A percentile compares a stretch with the other conserved stretches of the same genome.
Conservation (phyloP, 2,888 invertebrate species). For the Hirtodrosophila trivittata region DNA sequence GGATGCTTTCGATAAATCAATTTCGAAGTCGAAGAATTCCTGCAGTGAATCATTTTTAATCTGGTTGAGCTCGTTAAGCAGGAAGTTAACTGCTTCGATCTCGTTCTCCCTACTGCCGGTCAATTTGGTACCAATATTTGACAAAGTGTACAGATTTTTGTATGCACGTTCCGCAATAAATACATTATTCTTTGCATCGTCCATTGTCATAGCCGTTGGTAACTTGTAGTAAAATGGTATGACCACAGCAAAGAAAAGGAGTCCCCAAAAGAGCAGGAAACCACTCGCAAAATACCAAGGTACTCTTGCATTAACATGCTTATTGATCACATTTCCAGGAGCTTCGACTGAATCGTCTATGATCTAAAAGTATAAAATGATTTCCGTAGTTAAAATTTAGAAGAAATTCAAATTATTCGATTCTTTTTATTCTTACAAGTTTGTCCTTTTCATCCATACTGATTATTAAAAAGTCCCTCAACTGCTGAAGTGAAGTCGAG, state of each 20-base stretch:
- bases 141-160: conserved; percentile 18
- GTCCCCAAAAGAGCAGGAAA: conserved; percentile 61
- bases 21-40: conserved; percentile 73
- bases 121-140: conserved; percentile 28
- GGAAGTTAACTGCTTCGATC: conserved; percentile 85
- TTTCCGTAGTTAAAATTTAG: background rate
- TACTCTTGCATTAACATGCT: too few species aligned
- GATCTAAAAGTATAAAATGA: conserved; percentile 22
- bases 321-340: background rate
- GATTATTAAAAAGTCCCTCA: too few species aligned
- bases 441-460: too few species aligned
- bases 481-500: too few species aligned
- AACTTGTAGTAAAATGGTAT: conserved; percentile 54
- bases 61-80: conserved; percentile 63
- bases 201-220: conserved; percentile 48
- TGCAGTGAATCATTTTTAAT: conserved; percentile 60
- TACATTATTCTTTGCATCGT: conserved; percentile 9
- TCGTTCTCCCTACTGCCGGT: conserved; percentile 90
- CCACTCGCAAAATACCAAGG: conserved; percentile 63
- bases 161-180: conserved; percentile 40
- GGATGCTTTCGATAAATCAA: conserved; percentile 75
- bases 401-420: too few species aligned
- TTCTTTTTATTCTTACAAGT: too few species aligned
- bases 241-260: conserved; percentile 60
- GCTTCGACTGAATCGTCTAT: conserved; percentile 20